Conservation (phyloP, 2,888 invertebrate genomes). For the Amorpha juglandis region DNA sequence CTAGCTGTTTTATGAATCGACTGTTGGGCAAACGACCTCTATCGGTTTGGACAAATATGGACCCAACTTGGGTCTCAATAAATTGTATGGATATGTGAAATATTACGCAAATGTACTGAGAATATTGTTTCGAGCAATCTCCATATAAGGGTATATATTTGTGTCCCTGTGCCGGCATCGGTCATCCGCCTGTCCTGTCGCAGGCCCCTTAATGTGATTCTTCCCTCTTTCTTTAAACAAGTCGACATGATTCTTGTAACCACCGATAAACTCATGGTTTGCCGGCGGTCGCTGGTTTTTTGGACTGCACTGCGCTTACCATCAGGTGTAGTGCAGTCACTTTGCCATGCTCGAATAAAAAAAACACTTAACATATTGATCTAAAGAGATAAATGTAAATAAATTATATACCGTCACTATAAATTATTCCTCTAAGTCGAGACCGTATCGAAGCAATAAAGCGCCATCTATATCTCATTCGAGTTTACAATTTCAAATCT, state of each 20-base stretch:
- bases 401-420: not conserved
- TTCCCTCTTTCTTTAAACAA: no score
- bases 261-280: no score
- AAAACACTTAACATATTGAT: not conserved
- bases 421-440: not conserved
- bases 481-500: conserved; percentile 4
- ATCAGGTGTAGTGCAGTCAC: no score
- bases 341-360: no score
- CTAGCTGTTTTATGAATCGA: conserved; percentile 1
- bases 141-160: no score
- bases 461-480: conserved; percentile 11
- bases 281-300: no score
- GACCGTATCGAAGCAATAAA: not conserved
- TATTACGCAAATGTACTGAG: not conserved
- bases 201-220: no score
- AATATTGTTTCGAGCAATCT: not conserved
- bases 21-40: not conserved
- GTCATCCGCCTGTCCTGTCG: no score
- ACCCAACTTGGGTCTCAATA: not conserved
- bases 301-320: no score
- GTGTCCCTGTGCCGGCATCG: no score
- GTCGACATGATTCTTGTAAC: no score
- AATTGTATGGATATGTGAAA: not conserved
- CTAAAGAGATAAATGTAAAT: not conserved
- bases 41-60: not conserved